phyloP scores from a whole-genome alignment of 2,113 vertebrate species.

The Epinephelus lanceolatus region DNA sequence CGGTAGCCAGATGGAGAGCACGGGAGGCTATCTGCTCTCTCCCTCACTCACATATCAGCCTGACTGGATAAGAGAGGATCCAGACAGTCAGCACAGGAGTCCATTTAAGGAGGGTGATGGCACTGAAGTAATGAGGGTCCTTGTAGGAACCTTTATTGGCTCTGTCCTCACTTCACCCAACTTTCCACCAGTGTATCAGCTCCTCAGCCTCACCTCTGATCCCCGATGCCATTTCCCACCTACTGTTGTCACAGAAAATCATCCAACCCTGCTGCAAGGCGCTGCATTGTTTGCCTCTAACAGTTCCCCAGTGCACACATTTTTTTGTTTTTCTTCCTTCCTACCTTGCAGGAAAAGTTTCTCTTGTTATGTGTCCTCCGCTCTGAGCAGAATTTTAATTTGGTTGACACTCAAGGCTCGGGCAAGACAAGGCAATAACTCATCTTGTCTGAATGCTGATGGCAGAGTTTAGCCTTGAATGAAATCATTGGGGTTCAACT shows the following conservation, averaged over 20 bases:
- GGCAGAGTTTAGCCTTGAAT: conserved; percentile 63
- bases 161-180: conserved; percentile 33
- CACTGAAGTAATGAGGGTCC: conserved; percentile 40
- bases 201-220: conserved; percentile 6
- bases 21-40: conserved; percentile 55
- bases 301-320: background rate
- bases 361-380: conserved; percentile 12
- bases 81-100: conserved; percentile 39
- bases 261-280: conserved; percentile 1
- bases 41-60: conserved; percentile 30
- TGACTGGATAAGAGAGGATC: conserved; percentile 33
- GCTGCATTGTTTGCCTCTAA: conserved; percentile 17
- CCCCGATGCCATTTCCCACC: conserved; percentile 3
- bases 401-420: conserved; percentile 46
- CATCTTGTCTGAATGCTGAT: conserved; percentile 72
- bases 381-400: conserved; percentile 58
- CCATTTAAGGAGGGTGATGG: conserved; percentile 38
- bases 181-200: background rate
- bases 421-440: conserved; percentile 59
- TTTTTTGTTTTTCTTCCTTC: conserved; percentile 21
- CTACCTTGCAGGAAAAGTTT: conserved; percentile 32
- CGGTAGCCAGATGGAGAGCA: conserved; percentile 52
- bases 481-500: conserved; percentile 40
- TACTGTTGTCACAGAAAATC: conserved; percentile 26
- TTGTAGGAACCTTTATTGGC: conserved; percentile 20